A percentile compares a stretch with the other conserved stretches of the same genome.
These are phyloP conservation scores for Adineta ricciae DNA, from an alignment of 2,888 invertebrate genomes.

Conservation along the genomic window DNA sequence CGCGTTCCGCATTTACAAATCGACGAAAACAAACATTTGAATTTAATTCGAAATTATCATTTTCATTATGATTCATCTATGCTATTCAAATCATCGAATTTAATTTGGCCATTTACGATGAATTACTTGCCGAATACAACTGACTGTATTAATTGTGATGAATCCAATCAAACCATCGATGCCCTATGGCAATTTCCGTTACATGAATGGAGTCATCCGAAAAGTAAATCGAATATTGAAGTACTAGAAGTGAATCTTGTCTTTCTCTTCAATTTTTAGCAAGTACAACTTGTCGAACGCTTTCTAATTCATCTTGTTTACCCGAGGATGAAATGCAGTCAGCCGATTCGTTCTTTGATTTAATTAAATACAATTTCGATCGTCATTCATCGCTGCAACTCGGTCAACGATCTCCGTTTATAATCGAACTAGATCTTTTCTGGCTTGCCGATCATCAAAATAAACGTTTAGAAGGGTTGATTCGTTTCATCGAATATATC, in stretches of 20 bases:
- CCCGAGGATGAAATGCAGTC: background rate
- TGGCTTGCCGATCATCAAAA: background rate
- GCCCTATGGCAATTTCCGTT: slow-evolving; percentile 32
- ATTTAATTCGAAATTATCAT: slow-evolving; percentile 22
- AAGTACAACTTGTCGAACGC: background rate
- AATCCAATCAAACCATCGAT: background rate
- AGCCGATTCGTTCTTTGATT: background rate
- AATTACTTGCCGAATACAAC: slow-evolving; percentile 17
- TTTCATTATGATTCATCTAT: slow-evolving; percentile 32
- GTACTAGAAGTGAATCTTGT: background rate
- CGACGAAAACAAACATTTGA: slow-evolving; percentile 25
- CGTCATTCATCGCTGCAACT: background rate
- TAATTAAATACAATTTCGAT: slow-evolving; percentile 11
- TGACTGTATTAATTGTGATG: slow-evolving; percentile 25
- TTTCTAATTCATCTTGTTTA: background rate
- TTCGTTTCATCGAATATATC: slow-evolving; percentile 29
- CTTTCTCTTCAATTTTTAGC: background rate
- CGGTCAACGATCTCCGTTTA: background rate
- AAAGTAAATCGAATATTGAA: background rate
- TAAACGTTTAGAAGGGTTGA: background rate
- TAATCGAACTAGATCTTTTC: background rate
- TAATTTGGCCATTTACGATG: slow-evolving; percentile 31
- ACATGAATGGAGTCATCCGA: background rate
- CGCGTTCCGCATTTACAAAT: slow-evolving; percentile 26
- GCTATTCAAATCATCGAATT: slow-evolving; percentile 20